A percentile compares a stretch with the other conserved stretches of the same genome.
Conservation (phyloP, 2,797 vertebrate genomes). For the Garrulus glandarius region DNA sequence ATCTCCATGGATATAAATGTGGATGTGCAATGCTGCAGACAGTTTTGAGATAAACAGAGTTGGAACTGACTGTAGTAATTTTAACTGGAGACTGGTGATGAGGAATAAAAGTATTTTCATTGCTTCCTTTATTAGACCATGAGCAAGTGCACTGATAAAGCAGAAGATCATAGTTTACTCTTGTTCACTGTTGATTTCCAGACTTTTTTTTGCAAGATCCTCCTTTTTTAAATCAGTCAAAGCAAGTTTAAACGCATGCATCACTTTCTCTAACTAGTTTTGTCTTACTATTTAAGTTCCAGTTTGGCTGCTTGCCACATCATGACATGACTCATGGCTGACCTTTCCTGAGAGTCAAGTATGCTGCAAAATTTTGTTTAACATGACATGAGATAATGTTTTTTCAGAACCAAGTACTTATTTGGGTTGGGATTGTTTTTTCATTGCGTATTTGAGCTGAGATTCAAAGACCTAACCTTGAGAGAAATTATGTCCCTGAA, state of each 20-base stretch:
- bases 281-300: background rate
- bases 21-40: background rate
- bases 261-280: background rate
- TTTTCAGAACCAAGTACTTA: background rate
- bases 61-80: background rate
- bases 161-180: background rate
- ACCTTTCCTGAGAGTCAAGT: background rate
- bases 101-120: background rate
- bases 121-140: background rate
- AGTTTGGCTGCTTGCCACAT: background rate
- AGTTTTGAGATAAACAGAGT: background rate
- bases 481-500: background rate
- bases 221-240: background rate
- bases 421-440: background rate
- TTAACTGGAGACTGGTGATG: background rate
- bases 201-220: background rate
- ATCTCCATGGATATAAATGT: background rate
- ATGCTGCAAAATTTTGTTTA: background rate
- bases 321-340: background rate
- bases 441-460: background rate
- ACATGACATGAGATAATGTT: background rate
- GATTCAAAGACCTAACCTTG: background rate
- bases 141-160: background rate
- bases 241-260: background rate
- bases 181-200: background rate